Percentiles rank a stretch among this genome's conserved stretches.
Conservation (phyloP, 2,888 invertebrate species). For the Sinotaia quadrata region DNA sequence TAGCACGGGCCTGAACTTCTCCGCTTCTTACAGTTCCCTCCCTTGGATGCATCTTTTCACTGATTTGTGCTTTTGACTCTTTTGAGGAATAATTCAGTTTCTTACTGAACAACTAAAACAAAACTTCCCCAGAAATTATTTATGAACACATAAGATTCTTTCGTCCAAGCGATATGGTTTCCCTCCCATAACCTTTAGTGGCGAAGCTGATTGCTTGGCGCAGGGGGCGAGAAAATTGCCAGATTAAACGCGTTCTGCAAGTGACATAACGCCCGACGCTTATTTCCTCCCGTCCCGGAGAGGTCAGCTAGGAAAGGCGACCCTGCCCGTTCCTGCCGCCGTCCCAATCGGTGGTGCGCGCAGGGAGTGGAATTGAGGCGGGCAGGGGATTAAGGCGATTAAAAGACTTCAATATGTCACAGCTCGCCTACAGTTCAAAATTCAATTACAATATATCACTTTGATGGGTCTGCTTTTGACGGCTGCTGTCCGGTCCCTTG, state of each 20-base stretch:
- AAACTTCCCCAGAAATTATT: too few relatives aligned
- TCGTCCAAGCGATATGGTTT: conserved; percentile 17
- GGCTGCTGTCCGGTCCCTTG: conserved; percentile 21
- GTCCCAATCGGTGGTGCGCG: conserved; percentile 21
- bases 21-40: too few relatives aligned
- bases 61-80: too few relatives aligned
- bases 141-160: too few relatives aligned
- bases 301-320: conserved; percentile 30
- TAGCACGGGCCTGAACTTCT: too few relatives aligned
- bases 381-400: conserved; percentile 39
- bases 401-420: conserved; percentile 45
- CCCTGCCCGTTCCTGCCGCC: conserved; percentile 27
- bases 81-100: too few relatives aligned
- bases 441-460: conserved; percentile 50
- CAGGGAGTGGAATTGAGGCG: conserved; percentile 34
- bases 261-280: conserved; percentile 39
- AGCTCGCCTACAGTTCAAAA: conserved; percentile 48
- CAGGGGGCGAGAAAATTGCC: conserved; percentile 37
- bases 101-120: too few relatives aligned
- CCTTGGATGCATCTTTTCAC: too few relatives aligned
- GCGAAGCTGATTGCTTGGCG: conserved; percentile 33
- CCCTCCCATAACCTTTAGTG: conserved; percentile 37
- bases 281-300: conserved; percentile 33
- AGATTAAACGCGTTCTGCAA: conserved; percentile 42
- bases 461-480: conserved; percentile 45